Base-by-base conservation (phyloP, 2,113 vertebrate species). In the Opisthocomus hoazin region DNA sequence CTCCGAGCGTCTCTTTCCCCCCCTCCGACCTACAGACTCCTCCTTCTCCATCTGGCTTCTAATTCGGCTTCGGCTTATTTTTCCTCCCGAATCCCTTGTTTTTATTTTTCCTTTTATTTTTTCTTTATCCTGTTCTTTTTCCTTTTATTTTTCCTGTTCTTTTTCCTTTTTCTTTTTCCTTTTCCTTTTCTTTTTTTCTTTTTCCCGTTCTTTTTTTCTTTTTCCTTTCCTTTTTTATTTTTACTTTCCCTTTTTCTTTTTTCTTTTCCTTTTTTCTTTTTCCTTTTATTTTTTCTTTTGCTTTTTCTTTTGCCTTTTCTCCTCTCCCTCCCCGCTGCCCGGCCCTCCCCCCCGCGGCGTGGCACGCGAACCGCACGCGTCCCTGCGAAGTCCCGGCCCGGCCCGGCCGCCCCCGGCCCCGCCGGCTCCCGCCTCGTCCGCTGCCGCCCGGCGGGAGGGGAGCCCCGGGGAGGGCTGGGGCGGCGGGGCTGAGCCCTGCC, bases 291-390 rank as follows among this genome's bases (percentile, higher is more conserved):
- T 24, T 9, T 7, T n/a, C n/a, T n/a, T n/a, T n/a, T n/a, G n/a
- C n/a, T n/a, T n/a, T n/a, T n/a, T n/a, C n/a, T n/a, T n/a, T n/a
- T n/a, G n/a, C n/a, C 1, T 7, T 21, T 14, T 3, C 10, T 36
- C 9, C 9, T n/a, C 24, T 37, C 5, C 30, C 43, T 39, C 37
- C 34, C 39, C 6, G 30, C 50, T 21, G 13, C 17, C 37, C 27
- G 16, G 10, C 12, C 13, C 30, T 32, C 34, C 61, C 63, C 82
- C 70, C 92, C 64, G 69, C 94, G 5, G 91, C 79, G 97, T 94
- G 97, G 97, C 98, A 98, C 98, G 98, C 98, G 98, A 98, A 94
- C 96, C 60, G 97, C 98, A 98, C 98, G 98, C 98, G 98, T 92
- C 86, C 79, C 94, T 96, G 98, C 98, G 98, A 98, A 98, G 98